phyloP scores from a whole-genome alignment of 2,113 vertebrate genomes.

The Bucco capensis region DNA sequence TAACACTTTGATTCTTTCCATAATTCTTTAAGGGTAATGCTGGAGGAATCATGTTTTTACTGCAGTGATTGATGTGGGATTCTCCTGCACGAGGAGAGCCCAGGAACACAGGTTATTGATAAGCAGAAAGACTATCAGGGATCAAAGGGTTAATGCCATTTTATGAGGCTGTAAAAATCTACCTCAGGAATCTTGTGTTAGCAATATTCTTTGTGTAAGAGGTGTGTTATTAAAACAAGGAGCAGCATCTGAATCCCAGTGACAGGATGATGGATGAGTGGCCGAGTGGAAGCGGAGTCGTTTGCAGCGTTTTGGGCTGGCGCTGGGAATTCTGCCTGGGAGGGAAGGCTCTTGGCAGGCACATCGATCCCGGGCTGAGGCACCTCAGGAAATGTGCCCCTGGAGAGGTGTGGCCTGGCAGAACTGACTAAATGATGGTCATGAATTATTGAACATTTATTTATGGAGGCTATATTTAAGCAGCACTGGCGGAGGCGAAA shows the following conservation, averaged over 20 bases:
- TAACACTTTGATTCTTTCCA: slow-evolving; percentile 82
- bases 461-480: slow-evolving; percentile 84
- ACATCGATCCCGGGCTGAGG: slow-evolving; percentile 82
- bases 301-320: slow-evolving; percentile 81
- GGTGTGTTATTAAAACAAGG: slow-evolving; percentile 93
- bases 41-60: slow-evolving; percentile 76
- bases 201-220: slow-evolving; percentile 89
- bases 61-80: slow-evolving; percentile 72
- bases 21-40: slow-evolving; percentile 77
- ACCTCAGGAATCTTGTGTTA: slow-evolving; percentile 81
- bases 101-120: slow-evolving; percentile 77
- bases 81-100: slow-evolving; percentile 54
- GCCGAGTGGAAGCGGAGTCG: slow-evolving; percentile 78
- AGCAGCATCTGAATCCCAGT: slow-evolving; percentile 95
- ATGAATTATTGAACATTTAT: slow-evolving; percentile 94
- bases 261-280: slow-evolving; percentile 92
- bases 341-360: slow-evolving; percentile 79
- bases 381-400: slow-evolving; percentile 87
- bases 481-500: slow-evolving; percentile 71
- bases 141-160: slow-evolving; percentile 86
- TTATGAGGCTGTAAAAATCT: slow-evolving; percentile 85
- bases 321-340: slow-evolving; percentile 82
- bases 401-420: slow-evolving; percentile 82
- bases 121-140: slow-evolving; percentile 73
- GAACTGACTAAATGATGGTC: slow-evolving; percentile 86